Conservation (phyloP, 1,140 invertebrate species). For the Pollicipes pollicipes region DNA sequence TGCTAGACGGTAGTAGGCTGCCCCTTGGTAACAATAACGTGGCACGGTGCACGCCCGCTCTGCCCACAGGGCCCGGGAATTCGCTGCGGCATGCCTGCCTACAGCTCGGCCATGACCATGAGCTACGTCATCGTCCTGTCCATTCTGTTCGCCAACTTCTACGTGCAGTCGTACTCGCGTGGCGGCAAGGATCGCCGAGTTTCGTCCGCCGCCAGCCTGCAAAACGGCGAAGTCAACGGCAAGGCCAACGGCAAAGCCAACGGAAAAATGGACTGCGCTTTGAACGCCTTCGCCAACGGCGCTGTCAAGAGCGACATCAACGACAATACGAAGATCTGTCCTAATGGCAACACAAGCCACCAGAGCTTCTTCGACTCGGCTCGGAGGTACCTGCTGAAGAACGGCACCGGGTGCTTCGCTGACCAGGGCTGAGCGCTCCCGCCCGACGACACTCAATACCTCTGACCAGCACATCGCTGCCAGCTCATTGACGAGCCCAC, state of each 20-base stretch:
- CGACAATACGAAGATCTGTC: no score
- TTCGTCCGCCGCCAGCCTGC: background rate
- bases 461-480: no score
- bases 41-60: no score
- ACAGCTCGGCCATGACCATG: conserved; percentile 21
- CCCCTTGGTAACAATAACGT: no score
- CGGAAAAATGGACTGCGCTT: no score
- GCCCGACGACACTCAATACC: no score
- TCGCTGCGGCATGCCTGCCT: background rate
- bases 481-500: no score
- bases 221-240: background rate
- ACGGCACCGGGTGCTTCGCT: background rate
- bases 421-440: background rate
- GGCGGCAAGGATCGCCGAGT: background rate
- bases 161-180: conserved; percentile 48
- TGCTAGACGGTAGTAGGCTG: no score
- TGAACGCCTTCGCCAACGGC: no score
- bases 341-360: background rate
- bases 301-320: no score
- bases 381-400: background rate
- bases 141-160: conserved; percentile 84
- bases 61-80: background rate
- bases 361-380: background rate
- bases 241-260: no score
- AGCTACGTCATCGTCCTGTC: conserved; percentile 68